These are phyloP conservation scores for Neosilurus hyrtlii DNA, from an alignment of 2,797 vertebrate species.

Conservation along the genomic window DNA sequence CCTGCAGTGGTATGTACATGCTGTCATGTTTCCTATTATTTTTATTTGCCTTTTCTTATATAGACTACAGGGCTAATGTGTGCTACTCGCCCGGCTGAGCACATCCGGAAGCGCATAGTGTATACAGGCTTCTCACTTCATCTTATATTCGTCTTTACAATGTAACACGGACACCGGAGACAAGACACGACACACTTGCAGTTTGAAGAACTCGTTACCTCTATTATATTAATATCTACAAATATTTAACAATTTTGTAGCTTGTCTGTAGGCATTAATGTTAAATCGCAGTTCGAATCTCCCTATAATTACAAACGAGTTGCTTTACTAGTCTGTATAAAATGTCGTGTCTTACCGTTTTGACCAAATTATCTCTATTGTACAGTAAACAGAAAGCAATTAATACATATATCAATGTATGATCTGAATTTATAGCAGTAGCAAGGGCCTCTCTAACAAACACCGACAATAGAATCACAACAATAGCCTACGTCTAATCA, in stretches of 20 bases:
- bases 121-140: slow-evolving; percentile 38
- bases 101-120: slow-evolving; percentile 54
- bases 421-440: neutral
- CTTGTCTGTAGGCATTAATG: slow-evolving; percentile 32
- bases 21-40: slow-evolving; percentile 11
- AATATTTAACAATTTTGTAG: slow-evolving; percentile 1
- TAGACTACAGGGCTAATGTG: slow-evolving; percentile 12
- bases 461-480: neutral
- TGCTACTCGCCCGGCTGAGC: slow-evolving; percentile 23
- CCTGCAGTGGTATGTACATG: slow-evolving; percentile 88
- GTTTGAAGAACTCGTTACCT: slow-evolving; percentile 8
- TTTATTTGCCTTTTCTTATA: slow-evolving; percentile 24
- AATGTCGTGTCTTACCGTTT: slow-evolving; percentile 41
- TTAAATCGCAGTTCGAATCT: slow-evolving; percentile 19
- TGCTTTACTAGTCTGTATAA: slow-evolving; percentile 25
- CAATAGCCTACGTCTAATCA: neutral
- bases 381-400: neutral
- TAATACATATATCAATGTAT: neutral
- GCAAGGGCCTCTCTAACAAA: neutral
- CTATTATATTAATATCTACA: slow-evolving; percentile 14
- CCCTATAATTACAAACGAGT: slow-evolving; percentile 23
- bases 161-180: slow-evolving; percentile 41
- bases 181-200: slow-evolving; percentile 21
- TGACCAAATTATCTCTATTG: slow-evolving; percentile 7
- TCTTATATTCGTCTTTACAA: slow-evolving; percentile 31